These are phyloP conservation scores for Cloeon dipterum DNA, from an alignment of 2,888 invertebrate species.

Conservation along the genomic window DNA sequence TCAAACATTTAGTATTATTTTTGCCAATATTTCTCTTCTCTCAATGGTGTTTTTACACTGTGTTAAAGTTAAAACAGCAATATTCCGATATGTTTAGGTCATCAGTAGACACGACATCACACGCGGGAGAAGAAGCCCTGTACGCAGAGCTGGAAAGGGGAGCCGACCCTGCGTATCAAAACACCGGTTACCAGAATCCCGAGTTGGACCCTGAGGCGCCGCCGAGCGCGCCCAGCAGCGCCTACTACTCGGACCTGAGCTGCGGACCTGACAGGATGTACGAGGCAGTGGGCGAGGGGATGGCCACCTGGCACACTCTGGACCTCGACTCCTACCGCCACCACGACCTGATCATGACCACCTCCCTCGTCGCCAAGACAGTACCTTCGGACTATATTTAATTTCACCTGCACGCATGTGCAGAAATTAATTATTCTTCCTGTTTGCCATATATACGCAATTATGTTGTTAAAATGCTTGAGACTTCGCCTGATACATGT, in stretches of 20 bases:
- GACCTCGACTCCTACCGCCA: too few relatives aligned
- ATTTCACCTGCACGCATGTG: too few relatives aligned
- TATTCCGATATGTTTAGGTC: too few relatives aligned
- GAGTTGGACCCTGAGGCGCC: slow-evolving; percentile 26
- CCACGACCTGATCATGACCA: too few relatives aligned
- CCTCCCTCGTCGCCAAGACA: slow-evolving; percentile 2
- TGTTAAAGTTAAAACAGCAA: too few relatives aligned
- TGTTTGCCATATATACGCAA: too few relatives aligned
- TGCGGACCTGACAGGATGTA: slow-evolving; percentile 29
- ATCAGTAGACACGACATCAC: slow-evolving; percentile 16
- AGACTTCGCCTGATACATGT: too few relatives aligned
- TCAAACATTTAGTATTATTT: too few relatives aligned
- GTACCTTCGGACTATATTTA: slow-evolving; percentile 5
- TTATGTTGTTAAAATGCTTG: too few relatives aligned
- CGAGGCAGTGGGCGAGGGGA: slow-evolving; percentile 28
- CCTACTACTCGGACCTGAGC: slow-evolving; percentile 47
- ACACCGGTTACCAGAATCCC: slow-evolving; percentile 35
- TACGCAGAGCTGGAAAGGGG: slow-evolving; percentile 45
- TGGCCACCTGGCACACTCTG: slow-evolving; percentile 12
- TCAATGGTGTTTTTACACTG: too few relatives aligned
- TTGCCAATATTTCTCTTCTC: too few relatives aligned
- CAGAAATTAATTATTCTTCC: too few relatives aligned
- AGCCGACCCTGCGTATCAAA: slow-evolving; percentile 36
- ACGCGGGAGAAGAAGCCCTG: slow-evolving; percentile 24
- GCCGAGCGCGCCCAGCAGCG: slow-evolving; percentile 41